Evolutionary conservation across 1,140 invertebrate species (phyloP).

Genomic region (Zophobas morio): DNA sequence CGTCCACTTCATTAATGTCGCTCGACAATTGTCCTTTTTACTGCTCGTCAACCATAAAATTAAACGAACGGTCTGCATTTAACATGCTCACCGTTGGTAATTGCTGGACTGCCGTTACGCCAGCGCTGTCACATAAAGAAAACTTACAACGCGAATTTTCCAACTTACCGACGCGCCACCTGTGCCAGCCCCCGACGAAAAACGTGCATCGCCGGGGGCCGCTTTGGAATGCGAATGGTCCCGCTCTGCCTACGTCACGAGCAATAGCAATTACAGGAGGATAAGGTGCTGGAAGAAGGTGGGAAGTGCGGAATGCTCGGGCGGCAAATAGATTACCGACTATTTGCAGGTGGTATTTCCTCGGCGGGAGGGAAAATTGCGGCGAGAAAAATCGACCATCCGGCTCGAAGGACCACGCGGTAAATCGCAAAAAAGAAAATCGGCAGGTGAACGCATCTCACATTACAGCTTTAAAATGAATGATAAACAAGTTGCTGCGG

Average conservation of each 20-base stretch:
- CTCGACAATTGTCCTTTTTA: constrained; percentile 45
- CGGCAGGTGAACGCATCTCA: too few species aligned
- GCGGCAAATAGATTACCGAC: too few species aligned
- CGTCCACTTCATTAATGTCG: constrained; percentile 39
- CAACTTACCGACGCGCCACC: constrained; percentile 27
- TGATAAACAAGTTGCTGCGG: too few species aligned
- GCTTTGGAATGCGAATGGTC: constrained; percentile 18
- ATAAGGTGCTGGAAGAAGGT: background rate
- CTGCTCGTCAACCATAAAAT: constrained; percentile 46
- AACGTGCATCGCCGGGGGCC: background rate
- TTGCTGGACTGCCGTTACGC: constrained; percentile 38
- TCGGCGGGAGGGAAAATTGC: too few species aligned
- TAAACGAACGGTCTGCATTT: constrained; percentile 43
- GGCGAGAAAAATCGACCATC: too few species aligned
- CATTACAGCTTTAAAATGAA: too few species aligned
- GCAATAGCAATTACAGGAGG: background rate
- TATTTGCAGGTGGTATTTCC: too few species aligned
- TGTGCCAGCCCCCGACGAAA: constrained; percentile 23
- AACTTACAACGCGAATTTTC: constrained; percentile 44
- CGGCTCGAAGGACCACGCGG: too few species aligned
- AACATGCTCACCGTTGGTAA: constrained; percentile 43
- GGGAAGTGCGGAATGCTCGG: background rate
- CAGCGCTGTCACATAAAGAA: constrained; percentile 42
- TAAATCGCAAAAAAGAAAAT: too few species aligned
- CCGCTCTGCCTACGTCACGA: background rate